Conservation (phyloP, 2,797 vertebrate species). For the Oreonectes daqikongensis region DNA sequence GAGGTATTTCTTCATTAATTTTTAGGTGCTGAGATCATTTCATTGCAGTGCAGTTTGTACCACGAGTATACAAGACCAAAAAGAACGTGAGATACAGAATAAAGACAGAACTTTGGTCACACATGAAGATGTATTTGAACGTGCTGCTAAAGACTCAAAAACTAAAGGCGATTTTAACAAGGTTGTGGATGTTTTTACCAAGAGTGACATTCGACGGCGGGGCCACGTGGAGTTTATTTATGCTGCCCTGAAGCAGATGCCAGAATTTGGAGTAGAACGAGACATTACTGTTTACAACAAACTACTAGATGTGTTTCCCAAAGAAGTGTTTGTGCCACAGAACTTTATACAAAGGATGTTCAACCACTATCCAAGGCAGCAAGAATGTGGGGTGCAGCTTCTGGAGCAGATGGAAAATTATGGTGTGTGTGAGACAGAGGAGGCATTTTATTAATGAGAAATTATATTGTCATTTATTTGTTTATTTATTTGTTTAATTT, state of each 20-base stretch:
- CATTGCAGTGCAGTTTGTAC: conserved; percentile 55
- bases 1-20: background rate
- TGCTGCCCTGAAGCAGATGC: conserved; percentile 86
- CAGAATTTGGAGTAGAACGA: conserved; percentile 81
- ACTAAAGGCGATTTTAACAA: conserved; percentile 78
- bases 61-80: conserved; percentile 49
- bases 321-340: conserved; percentile 85
- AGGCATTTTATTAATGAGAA: background rate
- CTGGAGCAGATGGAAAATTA: conserved; percentile 90
- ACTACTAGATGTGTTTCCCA: conserved; percentile 88
- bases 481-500: conserved; percentile 1
- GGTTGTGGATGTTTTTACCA: conserved; percentile 76
- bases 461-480: background rate
- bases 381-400: conserved; percentile 84
- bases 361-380: conserved; percentile 88
- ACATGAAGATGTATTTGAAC: conserved; percentile 74
- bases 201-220: conserved; percentile 75
- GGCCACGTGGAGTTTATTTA: conserved; percentile 92
- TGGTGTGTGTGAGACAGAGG: conserved; percentile 66
- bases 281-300: conserved; percentile 85
- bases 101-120: conserved; percentile 57
- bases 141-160: conserved; percentile 54
- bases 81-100: conserved; percentile 25
- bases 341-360: conserved; percentile 86
- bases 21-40: conserved; percentile 63